Evolutionary conservation across 2,797 vertebrate genomes (phyloP), one percentile per base, ranked within the genome.

Genomic region (Nothura maculosa): DNA sequence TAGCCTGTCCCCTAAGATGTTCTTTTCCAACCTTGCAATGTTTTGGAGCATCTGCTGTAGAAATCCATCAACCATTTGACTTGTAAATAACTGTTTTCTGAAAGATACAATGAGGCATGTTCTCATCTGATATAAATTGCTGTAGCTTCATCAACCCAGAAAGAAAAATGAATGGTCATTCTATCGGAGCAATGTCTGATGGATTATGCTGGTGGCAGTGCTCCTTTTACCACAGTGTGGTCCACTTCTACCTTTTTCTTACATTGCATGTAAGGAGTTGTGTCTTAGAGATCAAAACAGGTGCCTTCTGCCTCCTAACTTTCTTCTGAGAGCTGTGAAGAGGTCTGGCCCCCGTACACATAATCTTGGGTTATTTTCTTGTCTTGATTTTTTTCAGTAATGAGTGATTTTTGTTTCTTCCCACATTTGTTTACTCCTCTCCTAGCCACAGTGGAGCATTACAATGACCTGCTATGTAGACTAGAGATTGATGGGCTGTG

Each of bases 1-100:
- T 96, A 96, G 94, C 89, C 89, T 97, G 91, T 96, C 94, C 87
- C 91, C 87, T 90, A 88, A 92, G 92, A 94, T 75, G 45, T 47
- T 77, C 67, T 50, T 16, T 93, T 88, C 48, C 68, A 94, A 43
- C 75, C 55, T 61, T 89, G 79, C 83, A 43, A 34, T 61, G 11
- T 24, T 84, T 72, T 63, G 57, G n/a, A 14, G 10, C 80, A 54
- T 92, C 63, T 66, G 72, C 69, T 92, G 42, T 89, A 57, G 43
- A 82, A 77, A 82, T 92, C 92, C 74, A 9, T 10, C 92, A 87
- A 66, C 19, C 38, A 45, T 87, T 48, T 90, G 58, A 83, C 43
- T 40, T 38, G 32, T 74, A 54, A 43, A 25, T 58, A 8, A 69
- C 9, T 55, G 68, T 43, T 9, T 67, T 85, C 72, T 17, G 2